A percentile compares a stretch with the other conserved stretches of the same genome.
These are phyloP conservation scores for Micromesistius poutassou DNA, from an alignment of 2,797 vertebrate genomes.

Conservation along the genomic window DNA sequence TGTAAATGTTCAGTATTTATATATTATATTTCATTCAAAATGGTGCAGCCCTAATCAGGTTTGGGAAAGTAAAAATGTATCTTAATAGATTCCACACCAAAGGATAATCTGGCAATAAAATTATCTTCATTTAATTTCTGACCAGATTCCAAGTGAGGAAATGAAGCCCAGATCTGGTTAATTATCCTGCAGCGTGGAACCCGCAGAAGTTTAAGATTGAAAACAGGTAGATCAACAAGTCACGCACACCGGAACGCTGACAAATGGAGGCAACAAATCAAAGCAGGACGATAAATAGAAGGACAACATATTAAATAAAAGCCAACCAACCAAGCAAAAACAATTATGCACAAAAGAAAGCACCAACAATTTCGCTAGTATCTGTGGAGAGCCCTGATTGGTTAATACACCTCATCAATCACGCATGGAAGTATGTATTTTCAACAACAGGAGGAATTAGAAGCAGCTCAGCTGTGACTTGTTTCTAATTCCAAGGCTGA, in stretches of 20 bases:
- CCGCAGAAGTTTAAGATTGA: not conserved
- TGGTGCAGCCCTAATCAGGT: no score
- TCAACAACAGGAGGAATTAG: not conserved
- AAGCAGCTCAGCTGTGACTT: not conserved
- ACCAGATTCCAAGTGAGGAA: no score
- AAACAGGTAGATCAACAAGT: not conserved
- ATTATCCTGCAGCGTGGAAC: no score
- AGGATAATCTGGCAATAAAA: no score
- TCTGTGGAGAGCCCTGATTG: not conserved
- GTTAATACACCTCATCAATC: not conserved
- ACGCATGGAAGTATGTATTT: not conserved
- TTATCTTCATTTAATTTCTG: no score
- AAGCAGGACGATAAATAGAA: not conserved
- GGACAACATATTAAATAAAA: not conserved
- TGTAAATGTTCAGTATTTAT: no score
- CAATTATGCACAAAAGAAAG: not conserved
- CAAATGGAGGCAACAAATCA: not conserved
- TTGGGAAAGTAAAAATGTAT: no score
- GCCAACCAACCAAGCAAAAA: not conserved
- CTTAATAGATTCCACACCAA: no score
- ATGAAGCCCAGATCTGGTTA: no score
- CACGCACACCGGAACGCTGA: not conserved
- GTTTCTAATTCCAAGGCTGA: slow-evolving; percentile 3
- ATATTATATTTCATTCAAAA: no score
- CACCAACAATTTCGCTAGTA: not conserved